Evolutionary conservation across 2,888 invertebrate genomes (phyloP), one percentile per base, ranked within the genome.

Genomic region (Stenotaenia linearis): DNA sequence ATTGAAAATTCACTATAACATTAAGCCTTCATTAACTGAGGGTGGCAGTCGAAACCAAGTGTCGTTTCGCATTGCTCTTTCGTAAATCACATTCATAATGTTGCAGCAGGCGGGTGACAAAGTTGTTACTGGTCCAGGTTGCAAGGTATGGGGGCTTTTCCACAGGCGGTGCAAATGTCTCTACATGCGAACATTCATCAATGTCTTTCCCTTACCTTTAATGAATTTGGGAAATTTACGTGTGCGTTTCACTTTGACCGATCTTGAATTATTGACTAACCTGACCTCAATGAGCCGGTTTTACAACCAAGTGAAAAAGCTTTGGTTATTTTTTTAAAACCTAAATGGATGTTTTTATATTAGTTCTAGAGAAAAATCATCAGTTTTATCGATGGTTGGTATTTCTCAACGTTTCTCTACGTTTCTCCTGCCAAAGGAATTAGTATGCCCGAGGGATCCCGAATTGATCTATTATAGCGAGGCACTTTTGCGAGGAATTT

Each of bases 11-110:
- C 69, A 28, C 69, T 69, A 69, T 28, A 69, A 69, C 69, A 69
- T 69, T 69, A 69, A 69, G 69, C 69, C 69, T 69, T 69, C 69
- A 69, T 69, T 69, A 69, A 69, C 12, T 69, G 28, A 69, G 69
- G 69, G 69, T 69, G 69, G 69, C 69, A 28, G 9, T 69, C 10
- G 12, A 12, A 69, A 28, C 25, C 12, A 2, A 50, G 7, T 50
- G 18, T 50, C 25, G 69, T 4, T 69, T 69, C 69, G 15, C 25
- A 28, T 69, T 69, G 69, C 69, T 28, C 28, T 69, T 69, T 69
- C 69, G 69, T 69, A 69, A 69, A 69, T 69, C 69, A 69, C 69
- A 23, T 69, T 25, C 69, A 69, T 69, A 69, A 69, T 28, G 23
- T 28, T 69, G 28, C 69, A 12, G 3, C 25, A 12, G 69, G 69